phyloP scores from a whole-genome alignment of 2,888 invertebrate species.

The Dendrolimus pini region DNA sequence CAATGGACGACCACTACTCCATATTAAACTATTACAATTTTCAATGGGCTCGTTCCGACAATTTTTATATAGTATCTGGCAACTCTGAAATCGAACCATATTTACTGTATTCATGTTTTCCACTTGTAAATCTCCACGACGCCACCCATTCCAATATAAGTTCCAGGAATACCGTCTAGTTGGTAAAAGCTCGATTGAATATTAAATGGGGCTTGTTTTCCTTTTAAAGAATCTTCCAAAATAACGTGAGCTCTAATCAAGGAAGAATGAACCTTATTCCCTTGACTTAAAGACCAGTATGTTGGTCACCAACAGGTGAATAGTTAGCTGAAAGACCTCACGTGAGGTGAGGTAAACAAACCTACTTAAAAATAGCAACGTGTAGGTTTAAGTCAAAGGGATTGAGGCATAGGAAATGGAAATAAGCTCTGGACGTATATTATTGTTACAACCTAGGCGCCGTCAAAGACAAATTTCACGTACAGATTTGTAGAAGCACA shows the following conservation, averaged over 20 bases:
- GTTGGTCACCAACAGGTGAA: too few species aligned
- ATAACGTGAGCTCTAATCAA: background rate
- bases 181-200: background rate
- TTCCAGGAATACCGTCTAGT: background rate
- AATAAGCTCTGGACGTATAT: too few species aligned
- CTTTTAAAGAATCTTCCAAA: background rate
- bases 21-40: too few species aligned
- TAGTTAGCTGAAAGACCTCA: background rate
- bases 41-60: too few species aligned
- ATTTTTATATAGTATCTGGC: too few species aligned
- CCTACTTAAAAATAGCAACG: background rate
- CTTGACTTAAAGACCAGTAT: too few species aligned
- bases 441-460: too few species aligned
- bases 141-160: background rate
- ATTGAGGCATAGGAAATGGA: too few species aligned
- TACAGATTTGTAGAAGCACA: too few species aligned
- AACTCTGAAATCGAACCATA: background rate
- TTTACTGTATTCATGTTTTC: background rate
- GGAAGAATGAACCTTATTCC: background rate
- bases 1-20: too few species aligned
- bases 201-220: background rate
- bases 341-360: background rate
- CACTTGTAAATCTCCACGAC: background rate
- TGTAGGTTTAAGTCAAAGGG: too few species aligned
- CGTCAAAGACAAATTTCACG: too few species aligned